Conservation (phyloP, 2,797 vertebrate genomes). For the Macrochelys suwanniensis region DNA sequence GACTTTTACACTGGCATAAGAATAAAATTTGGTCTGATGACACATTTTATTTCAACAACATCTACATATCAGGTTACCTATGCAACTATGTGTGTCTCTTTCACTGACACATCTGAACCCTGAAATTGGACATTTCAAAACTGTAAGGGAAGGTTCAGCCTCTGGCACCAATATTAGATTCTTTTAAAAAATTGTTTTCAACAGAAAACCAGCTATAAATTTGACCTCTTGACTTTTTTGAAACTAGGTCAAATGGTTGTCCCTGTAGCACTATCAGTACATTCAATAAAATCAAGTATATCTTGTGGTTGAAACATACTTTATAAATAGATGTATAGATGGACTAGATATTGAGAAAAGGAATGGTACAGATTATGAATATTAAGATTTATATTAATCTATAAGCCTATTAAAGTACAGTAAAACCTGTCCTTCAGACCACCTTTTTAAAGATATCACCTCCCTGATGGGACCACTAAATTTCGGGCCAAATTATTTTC, state of each 20-base stretch:
- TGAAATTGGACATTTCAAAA: conserved; percentile 3
- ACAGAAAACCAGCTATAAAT: conserved; percentile 46
- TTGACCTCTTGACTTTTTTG: conserved; percentile 68
- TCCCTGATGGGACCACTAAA: conserved; percentile 91
- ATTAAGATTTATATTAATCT: conserved; percentile 91
- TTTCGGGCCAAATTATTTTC: conserved; percentile 91
- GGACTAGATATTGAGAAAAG: conserved; percentile 83
- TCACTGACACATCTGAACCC: not conserved
- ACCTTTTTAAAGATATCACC: conserved; percentile 90
- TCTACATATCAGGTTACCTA: not conserved
- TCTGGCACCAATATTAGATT: not conserved
- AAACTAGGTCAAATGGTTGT: conserved; percentile 77
- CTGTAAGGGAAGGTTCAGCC: not conserved
- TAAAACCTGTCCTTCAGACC: conserved; percentile 91
- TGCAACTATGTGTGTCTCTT: not conserved
- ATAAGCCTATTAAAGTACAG: conserved; percentile 90
- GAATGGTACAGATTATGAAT: conserved; percentile 89
- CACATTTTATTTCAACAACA: not conserved
- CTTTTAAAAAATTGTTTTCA: conserved; percentile 56
- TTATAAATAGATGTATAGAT: conserved; percentile 87
- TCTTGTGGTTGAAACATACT: conserved; percentile 84
- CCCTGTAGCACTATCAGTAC: conserved; percentile 71
- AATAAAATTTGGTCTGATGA: conserved; percentile 23
- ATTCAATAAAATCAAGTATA: conserved; percentile 82
- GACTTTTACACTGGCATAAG: conserved; percentile 2